Conservation (phyloP, 2,113 vertebrate species). For the Lampris megalopsis region DNA sequence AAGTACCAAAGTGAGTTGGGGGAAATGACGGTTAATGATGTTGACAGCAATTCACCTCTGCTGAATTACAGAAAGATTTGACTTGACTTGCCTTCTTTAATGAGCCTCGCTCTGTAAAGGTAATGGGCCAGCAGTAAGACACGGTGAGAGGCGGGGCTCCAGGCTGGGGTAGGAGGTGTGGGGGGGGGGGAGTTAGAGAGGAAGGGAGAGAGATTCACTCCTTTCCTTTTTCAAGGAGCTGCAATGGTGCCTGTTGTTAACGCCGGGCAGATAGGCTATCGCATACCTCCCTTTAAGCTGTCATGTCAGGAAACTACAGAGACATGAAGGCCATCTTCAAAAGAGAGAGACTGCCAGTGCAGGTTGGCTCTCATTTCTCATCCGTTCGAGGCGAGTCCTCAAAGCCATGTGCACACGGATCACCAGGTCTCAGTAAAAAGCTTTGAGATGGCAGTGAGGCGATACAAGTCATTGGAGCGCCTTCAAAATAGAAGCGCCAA, state of each 20-base stretch:
- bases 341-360: constrained; percentile 22
- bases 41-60: constrained; percentile 88
- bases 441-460: background rate
- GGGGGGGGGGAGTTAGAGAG: constrained; percentile 33
- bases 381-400: constrained; percentile 1
- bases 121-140: constrained; percentile 85
- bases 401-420: constrained; percentile 18
- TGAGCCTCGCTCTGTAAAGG: constrained; percentile 84
- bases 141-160: constrained; percentile 34
- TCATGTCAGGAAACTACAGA: constrained; percentile 44
- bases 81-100: constrained; percentile 87
- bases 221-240: constrained; percentile 35
- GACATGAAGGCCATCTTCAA: constrained; percentile 45
- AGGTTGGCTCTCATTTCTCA: constrained; percentile 20
- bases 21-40: constrained; percentile 88
- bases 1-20: constrained; percentile 82
- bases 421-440: constrained; percentile 21
- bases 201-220: constrained; percentile 37
- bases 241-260: constrained; percentile 50
- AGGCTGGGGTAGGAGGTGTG: constrained; percentile 13
- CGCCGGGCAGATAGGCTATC: constrained; percentile 49
- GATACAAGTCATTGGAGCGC: background rate
- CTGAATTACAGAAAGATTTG: constrained; percentile 86
- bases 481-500: background rate
- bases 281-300: constrained; percentile 56